A percentile compares a stretch with the other conserved stretches of the same genome.
These are phyloP conservation scores for Hyles euphorbiae DNA, from an alignment of 1,140 invertebrate species.

Conservation along the genomic window DNA sequence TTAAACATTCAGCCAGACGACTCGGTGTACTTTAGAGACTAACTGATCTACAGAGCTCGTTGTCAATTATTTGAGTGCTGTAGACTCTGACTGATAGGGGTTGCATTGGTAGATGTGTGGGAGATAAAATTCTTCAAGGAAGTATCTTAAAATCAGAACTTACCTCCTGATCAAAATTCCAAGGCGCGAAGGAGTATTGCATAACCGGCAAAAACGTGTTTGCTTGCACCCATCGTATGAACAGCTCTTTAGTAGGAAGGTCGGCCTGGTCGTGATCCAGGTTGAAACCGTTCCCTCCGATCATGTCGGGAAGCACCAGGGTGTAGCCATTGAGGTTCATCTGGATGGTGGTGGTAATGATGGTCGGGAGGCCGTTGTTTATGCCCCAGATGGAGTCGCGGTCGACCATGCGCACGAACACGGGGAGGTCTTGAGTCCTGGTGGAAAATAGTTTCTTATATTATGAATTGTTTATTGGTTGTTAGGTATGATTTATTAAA, in stretches of 20 bases:
- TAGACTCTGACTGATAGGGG: too few species aligned
- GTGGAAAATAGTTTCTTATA: slow-evolving; percentile 30
- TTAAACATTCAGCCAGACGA: too few species aligned
- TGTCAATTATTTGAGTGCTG: too few species aligned
- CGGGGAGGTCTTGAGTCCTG: slow-evolving; percentile 84
- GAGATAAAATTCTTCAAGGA: too few species aligned
- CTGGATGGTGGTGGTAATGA: slow-evolving; percentile 88
- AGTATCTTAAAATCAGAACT: neutral
- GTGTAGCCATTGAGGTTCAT: slow-evolving; percentile 92
- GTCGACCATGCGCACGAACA: slow-evolving; percentile 93
- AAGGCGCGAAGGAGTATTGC: slow-evolving; percentile 92
- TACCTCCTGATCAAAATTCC: slow-evolving; percentile 87
- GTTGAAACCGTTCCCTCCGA: slow-evolving; percentile 91
- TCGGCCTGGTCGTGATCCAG: slow-evolving; percentile 62
- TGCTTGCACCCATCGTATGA: slow-evolving; percentile 92
- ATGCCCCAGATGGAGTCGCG: slow-evolving; percentile 88
- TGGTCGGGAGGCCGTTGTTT: slow-evolving; percentile 85
- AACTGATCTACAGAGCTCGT: too few species aligned
- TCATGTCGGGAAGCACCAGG: slow-evolving; percentile 93
- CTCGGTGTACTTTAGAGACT: too few species aligned
- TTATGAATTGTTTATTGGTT: too few species aligned
- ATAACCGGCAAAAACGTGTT: slow-evolving; percentile 91
- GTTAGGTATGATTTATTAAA: too few species aligned
- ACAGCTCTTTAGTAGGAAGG: slow-evolving; percentile 86
- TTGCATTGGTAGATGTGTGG: too few species aligned